Base-by-base conservation (phyloP, 2,888 invertebrate genomes). In the Choreutis nemorana region DNA sequence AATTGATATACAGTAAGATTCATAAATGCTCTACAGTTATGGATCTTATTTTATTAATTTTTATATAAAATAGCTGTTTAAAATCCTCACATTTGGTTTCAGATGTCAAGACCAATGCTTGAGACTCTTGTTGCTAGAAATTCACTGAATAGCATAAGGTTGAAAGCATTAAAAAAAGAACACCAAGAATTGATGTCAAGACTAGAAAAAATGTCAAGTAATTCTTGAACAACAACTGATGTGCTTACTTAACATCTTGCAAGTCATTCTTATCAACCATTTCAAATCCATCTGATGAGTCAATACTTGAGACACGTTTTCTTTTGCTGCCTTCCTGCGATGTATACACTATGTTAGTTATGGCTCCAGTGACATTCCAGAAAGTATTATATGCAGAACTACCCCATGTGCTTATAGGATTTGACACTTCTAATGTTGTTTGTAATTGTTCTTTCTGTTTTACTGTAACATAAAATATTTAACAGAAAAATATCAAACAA, bases 81-180 rank as follows among this genome's bases (percentile, higher is more conserved):
- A 13, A 12, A 24, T 14, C 9, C n/a, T n/a, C n/a, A n/a, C n/a
- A n/a, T 12, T 32, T 30, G 34, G 20, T 65, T 62, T 36, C 60
- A 80, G 79, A 70, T 77, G 62, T 79, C 79, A 10, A 58, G 77
- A 34, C 80, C 80, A 10, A 77, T 79, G 79, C 43, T 80, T 35
- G 79, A 80, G 45, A 68, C 66, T 20, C 60, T 80, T 34, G 71
- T 73, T 23, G 70, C 77, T 18, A 58, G 77, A 41, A 80, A 79
- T 50, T 51, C 54, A 32, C 47, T 77, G 4, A 70, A 72, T 39
- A 56, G 47, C 44, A 45, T 78, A 25, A 56, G 80, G 22, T 45
- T 80, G 31, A 63, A 61, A 46, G 71, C 77, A 33, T 50, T 80
- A 36, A 75, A 77, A 44, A 71, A 55, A 44, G 72, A 73, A 34